Evolutionary conservation across 1,140 invertebrate genomes (phyloP).

Genomic region (Archegozetes longisetosus): DNA sequence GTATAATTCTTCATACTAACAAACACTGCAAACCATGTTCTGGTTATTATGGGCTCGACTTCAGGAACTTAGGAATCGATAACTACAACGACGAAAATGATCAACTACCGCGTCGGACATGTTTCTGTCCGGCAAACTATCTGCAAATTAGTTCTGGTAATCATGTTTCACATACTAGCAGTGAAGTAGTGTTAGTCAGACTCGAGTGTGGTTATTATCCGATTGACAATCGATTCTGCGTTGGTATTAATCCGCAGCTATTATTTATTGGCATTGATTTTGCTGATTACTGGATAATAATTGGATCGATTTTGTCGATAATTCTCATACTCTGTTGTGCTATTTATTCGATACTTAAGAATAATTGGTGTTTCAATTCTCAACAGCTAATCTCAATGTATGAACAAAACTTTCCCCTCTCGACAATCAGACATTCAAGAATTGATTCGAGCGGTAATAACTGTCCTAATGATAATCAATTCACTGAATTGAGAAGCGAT

Average conservation of each 20-base stretch:
- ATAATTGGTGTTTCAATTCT: not conserved
- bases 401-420: not conserved
- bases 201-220: not conserved
- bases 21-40: not conserved
- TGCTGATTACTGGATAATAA: not conserved
- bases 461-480: not conserved
- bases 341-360: not conserved
- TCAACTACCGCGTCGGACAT: not conserved
- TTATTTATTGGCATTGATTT: not conserved
- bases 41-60: not conserved
- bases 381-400: not conserved
- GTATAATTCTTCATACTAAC: not conserved
- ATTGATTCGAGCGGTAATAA: not conserved
- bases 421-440: not conserved
- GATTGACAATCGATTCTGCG: not conserved
- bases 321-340: not conserved
- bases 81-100: not conserved
- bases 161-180: not conserved
- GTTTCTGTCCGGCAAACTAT: not conserved
- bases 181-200: not conserved
- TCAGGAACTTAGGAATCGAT: not conserved
- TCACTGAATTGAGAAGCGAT: not conserved
- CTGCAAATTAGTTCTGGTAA: not conserved
- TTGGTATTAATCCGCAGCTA: not conserved
- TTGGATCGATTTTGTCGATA: not conserved